These are phyloP conservation scores for Acanthurus tractus DNA, from an alignment of 2,797 vertebrate genomes.

Conservation along the genomic window DNA sequence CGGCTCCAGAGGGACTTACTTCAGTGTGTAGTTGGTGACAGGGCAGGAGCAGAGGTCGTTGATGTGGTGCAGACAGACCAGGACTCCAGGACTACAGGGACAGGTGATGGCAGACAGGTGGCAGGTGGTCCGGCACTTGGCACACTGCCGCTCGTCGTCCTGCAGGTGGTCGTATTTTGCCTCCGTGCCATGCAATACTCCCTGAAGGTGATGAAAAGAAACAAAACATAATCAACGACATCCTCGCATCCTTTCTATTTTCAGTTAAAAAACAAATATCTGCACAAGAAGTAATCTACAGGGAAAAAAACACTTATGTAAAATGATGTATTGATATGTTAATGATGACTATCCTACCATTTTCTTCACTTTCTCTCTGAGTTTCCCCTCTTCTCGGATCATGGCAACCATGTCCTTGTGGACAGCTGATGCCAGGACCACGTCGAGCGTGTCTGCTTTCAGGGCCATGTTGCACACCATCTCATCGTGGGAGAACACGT, in stretches of 20 bases:
- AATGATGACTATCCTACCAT: constrained; percentile 83
- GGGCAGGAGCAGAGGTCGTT: constrained; percentile 92
- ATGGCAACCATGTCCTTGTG: constrained; percentile 94
- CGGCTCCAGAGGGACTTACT: constrained; percentile 84
- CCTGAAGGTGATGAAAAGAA: constrained; percentile 77
- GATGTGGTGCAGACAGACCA: constrained; percentile 94
- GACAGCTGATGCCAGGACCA: constrained; percentile 94
- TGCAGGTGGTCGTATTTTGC: constrained; percentile 92
- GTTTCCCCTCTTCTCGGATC: constrained; percentile 90
- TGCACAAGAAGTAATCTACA: neutral
- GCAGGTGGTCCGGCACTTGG: constrained; percentile 95
- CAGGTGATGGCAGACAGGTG: constrained; percentile 96
- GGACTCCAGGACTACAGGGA: constrained; percentile 87
- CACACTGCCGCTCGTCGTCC: constrained; percentile 96
- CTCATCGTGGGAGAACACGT: constrained; percentile 97
- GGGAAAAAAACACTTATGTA: too few relatives aligned
- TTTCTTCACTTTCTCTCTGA: constrained; percentile 90
- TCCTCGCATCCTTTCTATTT: neutral
- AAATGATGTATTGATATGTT: neutral
- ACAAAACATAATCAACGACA: neutral
- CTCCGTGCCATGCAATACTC: constrained; percentile 85
- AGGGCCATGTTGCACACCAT: constrained; percentile 97
- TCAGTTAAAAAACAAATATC: neutral
- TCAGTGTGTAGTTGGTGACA: constrained; percentile 89
- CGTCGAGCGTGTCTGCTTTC: constrained; percentile 89